Evolutionary conservation across 2,888 invertebrate genomes (phyloP).

Genomic region (Mesochorus sp.): DNA sequence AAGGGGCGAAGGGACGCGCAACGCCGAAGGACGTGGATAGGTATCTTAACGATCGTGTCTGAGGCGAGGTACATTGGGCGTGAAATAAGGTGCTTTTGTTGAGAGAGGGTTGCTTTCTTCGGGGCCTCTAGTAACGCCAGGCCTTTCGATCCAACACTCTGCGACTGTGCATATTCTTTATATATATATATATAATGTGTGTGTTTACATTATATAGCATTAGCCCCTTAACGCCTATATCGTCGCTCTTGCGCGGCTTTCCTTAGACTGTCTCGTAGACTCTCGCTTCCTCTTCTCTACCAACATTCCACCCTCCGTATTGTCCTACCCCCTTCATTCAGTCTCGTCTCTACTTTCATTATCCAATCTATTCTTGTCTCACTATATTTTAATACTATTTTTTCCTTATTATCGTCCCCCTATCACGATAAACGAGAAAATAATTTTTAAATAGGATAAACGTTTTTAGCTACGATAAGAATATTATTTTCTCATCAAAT

Average conservation of each 20-base stretch:
- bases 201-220: conserved; percentile 18
- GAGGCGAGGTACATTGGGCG: conserved; percentile 75
- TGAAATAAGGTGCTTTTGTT: conserved; percentile 77
- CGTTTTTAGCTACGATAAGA: no score
- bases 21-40: conserved; percentile 67
- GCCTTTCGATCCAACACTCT: neutral
- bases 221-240: conserved; percentile 46
- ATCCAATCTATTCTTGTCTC: conserved; percentile 13
- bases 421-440: neutral
- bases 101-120: conserved; percentile 61
- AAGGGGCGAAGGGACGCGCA: conserved; percentile 54
- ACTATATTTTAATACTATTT: neutral
- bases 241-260: conserved; percentile 40
- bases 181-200: conserved; percentile 6
- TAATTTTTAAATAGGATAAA: neutral
- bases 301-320: conserved; percentile 24
- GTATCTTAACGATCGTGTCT: conserved; percentile 79
- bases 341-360: conserved; percentile 12
- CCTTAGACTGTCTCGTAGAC: conserved; percentile 16
- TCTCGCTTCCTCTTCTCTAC: neutral
- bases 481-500: no score
- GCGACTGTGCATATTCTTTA: neutral
- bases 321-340: conserved; percentile 37
- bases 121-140: conserved; percentile 6
- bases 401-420: neutral